These are phyloP conservation scores for Drosophila insularis DNA, from an alignment of 1,140 invertebrate species.

Conservation along the genomic window DNA sequence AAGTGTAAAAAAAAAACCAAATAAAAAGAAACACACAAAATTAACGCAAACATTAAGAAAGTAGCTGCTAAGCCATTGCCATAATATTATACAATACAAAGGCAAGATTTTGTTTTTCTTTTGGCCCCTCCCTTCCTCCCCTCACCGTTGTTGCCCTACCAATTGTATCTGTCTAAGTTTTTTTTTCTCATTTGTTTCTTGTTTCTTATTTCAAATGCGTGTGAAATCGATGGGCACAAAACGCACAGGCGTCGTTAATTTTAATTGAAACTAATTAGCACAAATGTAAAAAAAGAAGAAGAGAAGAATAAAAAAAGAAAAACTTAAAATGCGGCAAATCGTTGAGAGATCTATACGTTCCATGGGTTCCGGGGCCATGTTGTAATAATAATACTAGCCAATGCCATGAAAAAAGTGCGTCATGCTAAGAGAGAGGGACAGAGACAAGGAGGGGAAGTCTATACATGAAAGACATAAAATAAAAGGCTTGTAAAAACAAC, in stretches of 20 bases:
- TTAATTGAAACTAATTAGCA: constrained; percentile 80
- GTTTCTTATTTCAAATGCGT: constrained; percentile 55
- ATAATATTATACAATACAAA: constrained; percentile 28
- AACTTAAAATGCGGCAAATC: constrained; percentile 23
- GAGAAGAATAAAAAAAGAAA: constrained; percentile 11
- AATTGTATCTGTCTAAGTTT: constrained; percentile 12
- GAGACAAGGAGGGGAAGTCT: neutral
- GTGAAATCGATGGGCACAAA: constrained; percentile 66
- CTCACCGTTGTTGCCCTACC: too few species aligned
- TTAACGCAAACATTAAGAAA: constrained; percentile 71
- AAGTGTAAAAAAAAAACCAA: constrained; percentile 61
- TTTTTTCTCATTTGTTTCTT: constrained; percentile 30
- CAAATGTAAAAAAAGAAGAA: constrained; percentile 52
- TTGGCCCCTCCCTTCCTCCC: neutral
- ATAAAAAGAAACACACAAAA: constrained; percentile 47
- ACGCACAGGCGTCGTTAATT: constrained; percentile 67
- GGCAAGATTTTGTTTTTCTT: constrained; percentile 56
- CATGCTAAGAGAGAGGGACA: neutral
- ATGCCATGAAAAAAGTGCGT: constrained; percentile 10
- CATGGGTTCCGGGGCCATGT: constrained; percentile 13
- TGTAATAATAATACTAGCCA: constrained; percentile 30
- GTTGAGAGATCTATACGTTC: constrained; percentile 9
- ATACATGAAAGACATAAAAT: constrained; percentile 4
- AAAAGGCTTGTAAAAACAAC: constrained; percentile 6
- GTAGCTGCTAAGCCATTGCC: constrained; percentile 21